A percentile compares a stretch with the other conserved stretches of the same genome.
These are phyloP conservation scores for Trachelus stipa DNA, from an alignment of 2,888 invertebrate genomes.

Conservation along the genomic window DNA sequence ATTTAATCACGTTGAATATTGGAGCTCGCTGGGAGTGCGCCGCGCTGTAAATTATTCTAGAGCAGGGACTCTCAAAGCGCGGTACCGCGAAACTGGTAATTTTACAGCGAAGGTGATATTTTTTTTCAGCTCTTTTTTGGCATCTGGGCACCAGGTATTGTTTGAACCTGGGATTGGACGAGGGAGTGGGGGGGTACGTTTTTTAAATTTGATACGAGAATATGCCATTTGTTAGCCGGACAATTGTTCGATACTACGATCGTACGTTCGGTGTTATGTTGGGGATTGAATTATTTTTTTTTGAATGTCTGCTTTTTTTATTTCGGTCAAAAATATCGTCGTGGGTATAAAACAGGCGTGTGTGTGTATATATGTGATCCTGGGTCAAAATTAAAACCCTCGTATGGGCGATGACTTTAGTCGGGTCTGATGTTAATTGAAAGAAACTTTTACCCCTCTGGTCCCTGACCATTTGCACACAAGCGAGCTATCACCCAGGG, in stretches of 20 bases:
- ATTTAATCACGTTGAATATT: constrained; percentile 57
- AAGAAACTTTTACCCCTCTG: neutral
- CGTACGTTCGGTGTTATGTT: neutral
- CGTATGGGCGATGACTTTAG: neutral
- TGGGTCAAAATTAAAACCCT: neutral
- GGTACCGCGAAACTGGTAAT: neutral
- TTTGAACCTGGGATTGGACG: neutral
- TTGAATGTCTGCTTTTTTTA: neutral
- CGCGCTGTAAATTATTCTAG: constrained; percentile 32
- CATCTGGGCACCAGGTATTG: neutral
- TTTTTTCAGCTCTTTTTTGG: neutral
- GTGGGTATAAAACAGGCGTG: neutral
- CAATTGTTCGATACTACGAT: neutral
- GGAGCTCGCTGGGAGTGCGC: constrained; percentile 24
- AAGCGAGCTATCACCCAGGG: neutral
- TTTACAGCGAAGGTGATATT: neutral
- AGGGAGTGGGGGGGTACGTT: neutral
- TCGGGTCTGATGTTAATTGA: neutral
- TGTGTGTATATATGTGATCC: neutral
- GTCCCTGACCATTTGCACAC: neutral
- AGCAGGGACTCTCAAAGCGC: constrained; percentile 23
- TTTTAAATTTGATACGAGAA: neutral
- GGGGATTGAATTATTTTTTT: neutral
- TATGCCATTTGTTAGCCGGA: neutral
- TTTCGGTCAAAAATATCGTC: neutral